These are phyloP conservation scores for Tetheella fluctuosa DNA, from an alignment of 2,888 invertebrate species.

Conservation along the genomic window DNA sequence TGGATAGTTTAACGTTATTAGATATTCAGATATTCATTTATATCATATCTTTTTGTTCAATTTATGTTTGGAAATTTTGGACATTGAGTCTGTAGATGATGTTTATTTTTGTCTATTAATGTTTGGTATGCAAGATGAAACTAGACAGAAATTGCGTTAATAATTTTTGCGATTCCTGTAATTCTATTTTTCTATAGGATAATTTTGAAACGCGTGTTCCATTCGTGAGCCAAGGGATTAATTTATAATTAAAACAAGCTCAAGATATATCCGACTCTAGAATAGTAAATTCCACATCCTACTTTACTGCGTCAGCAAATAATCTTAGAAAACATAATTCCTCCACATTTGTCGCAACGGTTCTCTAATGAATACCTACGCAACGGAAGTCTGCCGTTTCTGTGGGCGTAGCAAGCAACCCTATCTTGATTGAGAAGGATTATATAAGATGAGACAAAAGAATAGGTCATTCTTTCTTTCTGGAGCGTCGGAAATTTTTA, in stretches of 20 bases:
- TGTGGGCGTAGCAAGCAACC: constrained; percentile 52
- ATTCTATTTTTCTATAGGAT: too few species aligned
- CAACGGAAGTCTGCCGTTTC: constrained; percentile 47
- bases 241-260: too few species aligned
- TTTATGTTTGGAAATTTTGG: too few species aligned
- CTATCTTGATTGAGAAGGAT: constrained; percentile 76
- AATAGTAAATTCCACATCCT: constrained; percentile 32
- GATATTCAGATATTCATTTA: background rate
- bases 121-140: too few species aligned
- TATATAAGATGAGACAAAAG: constrained; percentile 58
- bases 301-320: constrained; percentile 58
- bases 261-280: background rate
- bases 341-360: constrained; percentile 62
- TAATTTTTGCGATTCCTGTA: too few species aligned
- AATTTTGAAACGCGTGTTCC: too few species aligned
- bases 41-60: too few species aligned
- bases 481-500: constrained; percentile 53
- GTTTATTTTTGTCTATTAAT: too few species aligned
- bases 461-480: constrained; percentile 53
- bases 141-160: too few species aligned
- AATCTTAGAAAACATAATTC: constrained; percentile 64
- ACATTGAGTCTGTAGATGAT: too few species aligned
- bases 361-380: constrained; percentile 72
- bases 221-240: too few species aligned
- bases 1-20: background rate